Base-by-base conservation (phyloP, 2,888 invertebrate species). In the Lamellibrachia columna region DNA sequence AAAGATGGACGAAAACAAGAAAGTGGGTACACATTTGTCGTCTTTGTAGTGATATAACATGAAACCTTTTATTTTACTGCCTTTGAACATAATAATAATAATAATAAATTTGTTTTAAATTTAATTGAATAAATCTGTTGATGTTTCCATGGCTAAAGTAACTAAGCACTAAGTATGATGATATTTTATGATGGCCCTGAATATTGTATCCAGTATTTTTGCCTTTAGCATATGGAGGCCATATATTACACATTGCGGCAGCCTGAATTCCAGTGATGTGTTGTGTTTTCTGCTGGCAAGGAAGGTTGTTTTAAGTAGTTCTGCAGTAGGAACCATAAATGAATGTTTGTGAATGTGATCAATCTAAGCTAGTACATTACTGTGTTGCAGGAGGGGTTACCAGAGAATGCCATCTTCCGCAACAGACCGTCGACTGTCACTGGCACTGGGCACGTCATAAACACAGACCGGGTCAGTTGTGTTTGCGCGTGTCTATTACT, bases 1-100 rank as follows among this genome's bases (percentile, higher is more conserved):
- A 92, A 98, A 98, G 96, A 95, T 97, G 53, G 96, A 96, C 94
- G 97, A 97, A 28, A 53, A 92, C 28, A 93, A 91, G 75, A 94
- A 93, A 92, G 94, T 94, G 91, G 75, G 53, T 93, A 40, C 53
- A 75, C 75, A 15, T 75, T 75, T n/a, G n/a, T 75, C 75, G 2
- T 22, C 15, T 75, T 75, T 75, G 75, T 75, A 15, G 6, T 22
- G 11, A 75, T 75, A 75, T 22, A 75, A 22, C 15, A 22, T 11
- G 3, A 75, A 75, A 75, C 7, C 1, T 55, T 75, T 6, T 75
- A n/a, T 22, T n/a, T 15, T 22, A 6, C 75, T 75, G 22, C 2
- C n/a, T 75, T 75, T 75, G 75, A 75, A 4, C 6, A 15, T 75
- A 11, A 15, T 75, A 75, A 15, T 28, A 28, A 28, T 28, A 28